phyloP scores from a whole-genome alignment of 2,888 invertebrate species.

The Leptinotarsa peninsularis region DNA sequence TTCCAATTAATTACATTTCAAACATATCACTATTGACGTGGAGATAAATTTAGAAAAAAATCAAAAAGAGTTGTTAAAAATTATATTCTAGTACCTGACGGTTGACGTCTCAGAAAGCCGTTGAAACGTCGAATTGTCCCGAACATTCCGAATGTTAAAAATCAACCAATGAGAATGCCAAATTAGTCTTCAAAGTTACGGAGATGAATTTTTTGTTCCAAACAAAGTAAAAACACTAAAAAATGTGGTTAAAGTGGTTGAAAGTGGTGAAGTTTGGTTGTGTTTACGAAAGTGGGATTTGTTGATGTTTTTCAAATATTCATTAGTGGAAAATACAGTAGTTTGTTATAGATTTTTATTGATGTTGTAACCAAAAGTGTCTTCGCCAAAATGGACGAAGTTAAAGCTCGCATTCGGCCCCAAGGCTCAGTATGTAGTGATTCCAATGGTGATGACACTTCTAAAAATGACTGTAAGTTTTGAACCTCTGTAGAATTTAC shows the following conservation, averaged over 20 bases:
- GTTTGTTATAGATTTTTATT: slow-evolving; percentile 47
- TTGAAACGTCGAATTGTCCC: slow-evolving; percentile 47
- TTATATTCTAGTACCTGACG: slow-evolving; percentile 53
- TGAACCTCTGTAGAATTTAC: not conserved
- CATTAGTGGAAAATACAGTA: slow-evolving; percentile 32
- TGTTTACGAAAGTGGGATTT: slow-evolving; percentile 47
- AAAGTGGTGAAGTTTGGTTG: slow-evolving; percentile 44
- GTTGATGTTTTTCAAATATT: slow-evolving; percentile 35
- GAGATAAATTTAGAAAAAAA: slow-evolving; percentile 13
- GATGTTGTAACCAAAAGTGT: slow-evolving; percentile 60
- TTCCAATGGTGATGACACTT: slow-evolving; percentile 62
- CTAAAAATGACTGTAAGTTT: slow-evolving; percentile 61
- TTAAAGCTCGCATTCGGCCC: slow-evolving; percentile 62
- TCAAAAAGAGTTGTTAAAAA: slow-evolving; percentile 6
- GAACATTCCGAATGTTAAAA: slow-evolving; percentile 36
- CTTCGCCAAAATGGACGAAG: slow-evolving; percentile 66
- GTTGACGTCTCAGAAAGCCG: slow-evolving; percentile 17
- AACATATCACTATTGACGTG: slow-evolving; percentile 11
- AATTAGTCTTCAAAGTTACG: slow-evolving; percentile 64
- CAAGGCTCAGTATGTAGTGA: slow-evolving; percentile 65
- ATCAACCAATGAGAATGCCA: slow-evolving; percentile 60
- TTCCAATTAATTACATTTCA: slow-evolving; percentile 1
- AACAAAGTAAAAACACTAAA: slow-evolving; percentile 60
- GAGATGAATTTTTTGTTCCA: slow-evolving; percentile 60
- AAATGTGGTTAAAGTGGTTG: slow-evolving; percentile 58